Evolutionary conservation across 2,113 vertebrate species (phyloP), one percentile per base, ranked within the genome.

Genomic region (Semnornis frantzii): DNA sequence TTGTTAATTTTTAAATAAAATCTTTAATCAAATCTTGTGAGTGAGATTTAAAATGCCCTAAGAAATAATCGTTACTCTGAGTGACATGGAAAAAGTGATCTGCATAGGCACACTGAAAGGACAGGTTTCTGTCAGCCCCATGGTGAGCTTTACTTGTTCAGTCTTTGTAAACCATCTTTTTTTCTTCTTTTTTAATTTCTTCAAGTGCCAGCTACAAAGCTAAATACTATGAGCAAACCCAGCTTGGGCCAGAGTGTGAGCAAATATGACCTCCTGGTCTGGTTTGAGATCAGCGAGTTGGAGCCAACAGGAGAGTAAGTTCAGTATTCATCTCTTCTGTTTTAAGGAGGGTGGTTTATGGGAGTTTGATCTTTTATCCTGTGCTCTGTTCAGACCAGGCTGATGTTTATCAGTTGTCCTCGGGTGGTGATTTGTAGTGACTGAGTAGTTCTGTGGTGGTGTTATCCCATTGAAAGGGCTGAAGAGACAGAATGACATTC

Each of bases 271-370:
- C 98, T 99, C 69, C 98, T 99, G 57, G 99, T 99, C 59, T 99
- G 99, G 99, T 99, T 99, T 97, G 99, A 99, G 98, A 99, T 99
- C 98, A 99, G 99, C 28, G 99, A 99, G 82, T 96, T 99, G 97
- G 99, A 99, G 97, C 99, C 99, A 33, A 99, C 99, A 1, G 99
- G 99, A 97, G 99, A 99, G 99, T 99, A 97, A 99, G 99, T 99
- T 9, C 42, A 52, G 1, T 50, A 57, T 84, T 65, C 9, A 68
- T 85, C 13, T 23, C 69, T 21, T 27, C 2, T 75, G 20, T 37
- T 83, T 87, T 66, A 82, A 48, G 30, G 65, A 10, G 5, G 7
- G 34, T 11, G 21, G 4, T 65, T 94, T 88, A 10, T 28, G 55
- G 59, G 27, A 60, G 42, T 70, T 80, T 42, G 30, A 4, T 85